phyloP scores from a whole-genome alignment of 2,888 invertebrate genomes.

The Dryadula phaetusa region DNA sequence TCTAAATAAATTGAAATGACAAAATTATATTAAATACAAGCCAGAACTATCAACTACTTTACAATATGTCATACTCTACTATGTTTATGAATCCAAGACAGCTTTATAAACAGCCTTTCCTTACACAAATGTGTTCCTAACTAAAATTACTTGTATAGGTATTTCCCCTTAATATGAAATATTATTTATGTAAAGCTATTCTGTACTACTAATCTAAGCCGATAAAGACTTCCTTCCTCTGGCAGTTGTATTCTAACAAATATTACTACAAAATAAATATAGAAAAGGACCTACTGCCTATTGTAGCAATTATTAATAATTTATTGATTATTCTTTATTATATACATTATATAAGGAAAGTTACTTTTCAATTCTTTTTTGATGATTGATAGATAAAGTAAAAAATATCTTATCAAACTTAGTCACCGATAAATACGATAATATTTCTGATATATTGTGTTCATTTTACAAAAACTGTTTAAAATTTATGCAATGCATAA shows the following conservation, averaged over 20 bases:
- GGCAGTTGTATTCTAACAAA: not conserved
- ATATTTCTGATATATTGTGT: slow-evolving; percentile 6
- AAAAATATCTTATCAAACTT: slow-evolving; percentile 22
- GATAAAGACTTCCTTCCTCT: slow-evolving; percentile 3
- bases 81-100: not conserved
- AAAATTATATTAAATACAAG: too few relatives aligned
- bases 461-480: not conserved
- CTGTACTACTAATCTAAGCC: not conserved
- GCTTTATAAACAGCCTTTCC: not conserved
- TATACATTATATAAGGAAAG: not conserved
- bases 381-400: slow-evolving; percentile 18
- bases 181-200: slow-evolving; percentile 6
- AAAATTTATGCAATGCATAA: not conserved
- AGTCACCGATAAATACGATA: slow-evolving; percentile 22
- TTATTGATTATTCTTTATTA: not conserved
- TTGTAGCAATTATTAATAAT: not conserved
- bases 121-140: not conserved
- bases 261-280: not conserved
- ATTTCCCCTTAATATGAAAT: slow-evolving; percentile 8
- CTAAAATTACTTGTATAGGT: not conserved
- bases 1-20: too few relatives aligned
- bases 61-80: too few relatives aligned
- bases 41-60: too few relatives aligned
- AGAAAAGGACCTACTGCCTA: too few relatives aligned
- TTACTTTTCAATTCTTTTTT: not conserved